These are phyloP conservation scores for Epinephelus lanceolatus DNA, from an alignment of 2,113 vertebrate species.

Conservation along the genomic window DNA sequence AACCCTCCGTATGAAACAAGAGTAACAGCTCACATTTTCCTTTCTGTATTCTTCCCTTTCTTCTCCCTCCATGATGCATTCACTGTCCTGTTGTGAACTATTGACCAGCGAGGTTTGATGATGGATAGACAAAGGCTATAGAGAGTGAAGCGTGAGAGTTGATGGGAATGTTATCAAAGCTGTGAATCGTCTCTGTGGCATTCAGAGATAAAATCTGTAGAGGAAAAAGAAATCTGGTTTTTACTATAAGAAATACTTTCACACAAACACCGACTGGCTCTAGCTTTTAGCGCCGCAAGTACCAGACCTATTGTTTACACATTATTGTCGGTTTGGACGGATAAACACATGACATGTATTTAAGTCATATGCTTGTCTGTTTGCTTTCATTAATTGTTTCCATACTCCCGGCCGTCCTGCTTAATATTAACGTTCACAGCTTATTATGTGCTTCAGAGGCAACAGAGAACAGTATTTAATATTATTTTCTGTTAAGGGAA, in stretches of 20 bases:
- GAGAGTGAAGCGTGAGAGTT: conserved; percentile 31
- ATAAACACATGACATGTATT: conserved; percentile 33
- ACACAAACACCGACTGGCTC: not conserved
- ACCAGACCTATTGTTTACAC: conserved; percentile 36
- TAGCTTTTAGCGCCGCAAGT: not conserved
- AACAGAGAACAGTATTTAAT: conserved; percentile 28
- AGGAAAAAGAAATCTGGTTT: conserved; percentile 19
- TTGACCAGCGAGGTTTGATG: conserved; percentile 17
- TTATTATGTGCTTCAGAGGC: conserved; percentile 49
- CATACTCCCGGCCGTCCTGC: conserved; percentile 47
- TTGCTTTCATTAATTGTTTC: conserved; percentile 55
- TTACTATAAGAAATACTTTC: not conserved
- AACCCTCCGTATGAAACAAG: conserved; percentile 44
- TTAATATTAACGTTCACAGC: conserved; percentile 45
- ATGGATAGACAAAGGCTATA: conserved; percentile 7
- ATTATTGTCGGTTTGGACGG: conserved; percentile 1
- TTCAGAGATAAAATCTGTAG: not conserved
- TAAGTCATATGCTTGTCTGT: not conserved
- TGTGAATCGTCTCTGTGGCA: not conserved
- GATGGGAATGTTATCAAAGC: conserved; percentile 13
- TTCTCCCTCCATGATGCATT: conserved; percentile 45
- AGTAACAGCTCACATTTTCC: conserved; percentile 60
- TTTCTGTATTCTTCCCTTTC: conserved; percentile 33
- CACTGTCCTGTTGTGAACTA: conserved; percentile 44
- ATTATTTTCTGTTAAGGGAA: conserved; percentile 46